Conservation (phyloP, 2,888 invertebrate species). For the Parasteatoda lunata region DNA sequence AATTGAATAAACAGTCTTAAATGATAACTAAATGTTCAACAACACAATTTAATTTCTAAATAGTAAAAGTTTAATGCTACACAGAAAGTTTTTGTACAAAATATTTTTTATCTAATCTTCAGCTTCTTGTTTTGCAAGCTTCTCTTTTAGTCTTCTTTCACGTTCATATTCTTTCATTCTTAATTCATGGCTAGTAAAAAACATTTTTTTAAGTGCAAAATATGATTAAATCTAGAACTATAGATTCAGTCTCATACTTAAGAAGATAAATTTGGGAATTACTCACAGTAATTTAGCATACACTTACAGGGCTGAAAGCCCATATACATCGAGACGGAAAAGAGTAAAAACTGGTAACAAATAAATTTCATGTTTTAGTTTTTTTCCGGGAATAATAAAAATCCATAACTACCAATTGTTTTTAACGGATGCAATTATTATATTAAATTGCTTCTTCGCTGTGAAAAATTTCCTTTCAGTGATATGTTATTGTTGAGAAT, state of each 20-base stretch:
- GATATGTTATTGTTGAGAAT: too few relatives aligned
- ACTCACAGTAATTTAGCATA: too few relatives aligned
- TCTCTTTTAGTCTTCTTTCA: constrained; percentile 27
- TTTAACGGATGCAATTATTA: too few relatives aligned
- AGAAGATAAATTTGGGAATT: too few relatives aligned
- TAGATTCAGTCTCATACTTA: background rate
- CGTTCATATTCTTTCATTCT: constrained; percentile 63
- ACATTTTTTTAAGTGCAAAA: background rate
- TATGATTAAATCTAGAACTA: background rate
- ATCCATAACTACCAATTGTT: too few relatives aligned
- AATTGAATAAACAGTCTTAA: background rate
- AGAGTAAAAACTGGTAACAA: too few relatives aligned
- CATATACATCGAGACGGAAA: too few relatives aligned
- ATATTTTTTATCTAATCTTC: constrained; percentile 3
- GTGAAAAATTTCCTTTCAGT: too few relatives aligned
- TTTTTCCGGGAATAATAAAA: too few relatives aligned
- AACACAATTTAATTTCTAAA: background rate
- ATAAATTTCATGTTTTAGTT: too few relatives aligned
- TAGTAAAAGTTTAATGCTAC: background rate
- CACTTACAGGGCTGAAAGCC: too few relatives aligned
- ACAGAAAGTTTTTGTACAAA: background rate
- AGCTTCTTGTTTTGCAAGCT: constrained; percentile 9
- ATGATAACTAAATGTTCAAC: background rate
- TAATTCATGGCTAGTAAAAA: constrained; percentile 9
- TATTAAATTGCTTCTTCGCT: too few relatives aligned